Evolutionary conservation across 1,140 invertebrate genomes (phyloP).

Genomic region (Oscheius sp.): DNA sequence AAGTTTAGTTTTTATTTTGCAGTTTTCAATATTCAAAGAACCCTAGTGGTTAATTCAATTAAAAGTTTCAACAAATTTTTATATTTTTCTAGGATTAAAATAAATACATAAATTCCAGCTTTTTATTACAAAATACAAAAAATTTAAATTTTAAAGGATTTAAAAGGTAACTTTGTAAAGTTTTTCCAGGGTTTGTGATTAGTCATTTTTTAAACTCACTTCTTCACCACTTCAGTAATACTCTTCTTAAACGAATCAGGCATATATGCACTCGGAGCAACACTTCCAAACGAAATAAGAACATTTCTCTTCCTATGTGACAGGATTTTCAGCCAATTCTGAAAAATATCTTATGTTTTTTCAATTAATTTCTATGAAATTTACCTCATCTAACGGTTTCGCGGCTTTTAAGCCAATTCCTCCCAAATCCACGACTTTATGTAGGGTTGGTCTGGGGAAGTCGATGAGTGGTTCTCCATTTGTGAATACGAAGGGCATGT

Average conservation of each 20-base stretch:
- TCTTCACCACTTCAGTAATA: slow-evolving; percentile 8
- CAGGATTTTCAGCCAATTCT: slow-evolving; percentile 21
- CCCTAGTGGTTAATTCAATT: too few relatives aligned
- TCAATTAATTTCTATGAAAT: too few relatives aligned
- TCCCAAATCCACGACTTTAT: slow-evolving; percentile 20
- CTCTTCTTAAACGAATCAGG: slow-evolving; percentile 11
- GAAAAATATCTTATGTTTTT: slow-evolving; percentile 2
- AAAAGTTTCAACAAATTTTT: too few relatives aligned
- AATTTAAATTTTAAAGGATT: too few relatives aligned
- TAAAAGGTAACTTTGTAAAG: too few relatives aligned
- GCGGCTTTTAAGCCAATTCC: slow-evolving; percentile 20
- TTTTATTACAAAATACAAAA: too few relatives aligned
- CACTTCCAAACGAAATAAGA: slow-evolving; percentile 31
- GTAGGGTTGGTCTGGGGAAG: slow-evolving; percentile 4
- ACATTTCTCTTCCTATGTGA: slow-evolving; percentile 17
- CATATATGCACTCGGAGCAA: slow-evolving; percentile 22
- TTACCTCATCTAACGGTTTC: slow-evolving; percentile 2
- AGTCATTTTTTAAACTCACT: neutral
- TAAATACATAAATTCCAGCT: too few relatives aligned
- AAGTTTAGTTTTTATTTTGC: too few relatives aligned
- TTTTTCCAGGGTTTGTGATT: too few relatives aligned
- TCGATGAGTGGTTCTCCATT: slow-evolving; percentile 13
- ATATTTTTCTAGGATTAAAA: too few relatives aligned
- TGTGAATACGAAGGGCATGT: slow-evolving; percentile 15
- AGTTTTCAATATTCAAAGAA: too few relatives aligned